Conservation (phyloP, 2,888 invertebrate species). For the Sicus ferrugineus region DNA sequence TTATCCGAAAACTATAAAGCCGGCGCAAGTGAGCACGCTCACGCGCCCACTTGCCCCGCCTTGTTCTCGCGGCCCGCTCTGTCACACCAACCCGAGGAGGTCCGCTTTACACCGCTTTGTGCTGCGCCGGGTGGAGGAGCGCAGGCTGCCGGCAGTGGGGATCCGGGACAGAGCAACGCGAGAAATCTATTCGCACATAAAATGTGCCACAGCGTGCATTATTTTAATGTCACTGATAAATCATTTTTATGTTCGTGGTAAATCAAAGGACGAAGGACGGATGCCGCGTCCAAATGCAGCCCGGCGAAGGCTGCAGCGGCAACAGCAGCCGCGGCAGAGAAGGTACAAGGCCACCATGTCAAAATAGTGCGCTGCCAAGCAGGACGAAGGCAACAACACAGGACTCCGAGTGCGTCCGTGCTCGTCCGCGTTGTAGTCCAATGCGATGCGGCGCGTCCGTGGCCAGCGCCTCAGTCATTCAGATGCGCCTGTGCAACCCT, state of each 20-base stretch:
- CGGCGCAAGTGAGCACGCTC: conserved; percentile 2
- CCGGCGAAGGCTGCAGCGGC: conserved; percentile 22
- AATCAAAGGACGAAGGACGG: conserved; percentile 50
- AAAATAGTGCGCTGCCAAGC: conserved; percentile 22
- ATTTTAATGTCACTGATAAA: conserved; percentile 59
- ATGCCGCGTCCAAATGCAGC: conserved; percentile 27
- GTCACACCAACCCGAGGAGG: conserved; percentile 1
- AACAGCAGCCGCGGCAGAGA: background rate
- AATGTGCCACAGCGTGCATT: conserved; percentile 64
- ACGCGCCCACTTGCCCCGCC: background rate
- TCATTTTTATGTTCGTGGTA: conserved; percentile 60
- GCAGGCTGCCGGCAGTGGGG: background rate
- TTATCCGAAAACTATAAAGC: conserved; percentile 31
- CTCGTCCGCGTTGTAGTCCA: background rate
- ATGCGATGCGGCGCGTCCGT: background rate
- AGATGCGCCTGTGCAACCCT: conserved; percentile 34
- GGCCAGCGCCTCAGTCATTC: background rate
- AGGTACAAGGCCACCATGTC: conserved; percentile 12
- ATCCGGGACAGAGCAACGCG: conserved; percentile 48
- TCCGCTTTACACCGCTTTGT: conserved; percentile 23
- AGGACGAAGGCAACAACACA: conserved; percentile 57
- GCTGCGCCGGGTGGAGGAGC: background rate
- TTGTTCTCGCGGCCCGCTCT: background rate
- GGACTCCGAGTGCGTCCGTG: conserved; percentile 27
- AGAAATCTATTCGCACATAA: conserved; percentile 64